Evolutionary conservation across 2,113 vertebrate genomes (phyloP).

Genomic region (Oceanodroma tethys): DNA sequence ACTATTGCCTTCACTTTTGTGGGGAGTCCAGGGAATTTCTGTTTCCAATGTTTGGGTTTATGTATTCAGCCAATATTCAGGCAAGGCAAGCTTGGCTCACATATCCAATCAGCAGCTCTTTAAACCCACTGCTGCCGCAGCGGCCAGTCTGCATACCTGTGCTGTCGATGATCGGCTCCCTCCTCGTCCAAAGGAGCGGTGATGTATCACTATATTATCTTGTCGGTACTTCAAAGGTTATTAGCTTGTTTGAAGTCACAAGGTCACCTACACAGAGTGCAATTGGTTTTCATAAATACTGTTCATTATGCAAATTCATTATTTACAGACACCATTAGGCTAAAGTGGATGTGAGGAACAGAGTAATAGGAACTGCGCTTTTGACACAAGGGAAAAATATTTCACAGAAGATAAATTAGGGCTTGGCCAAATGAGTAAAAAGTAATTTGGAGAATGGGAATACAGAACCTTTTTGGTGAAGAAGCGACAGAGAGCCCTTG

Average conservation of each 20-base stretch:
- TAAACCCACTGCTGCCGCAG: neutral
- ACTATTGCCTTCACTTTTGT: too few species aligned
- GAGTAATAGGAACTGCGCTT: neutral
- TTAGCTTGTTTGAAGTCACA: neutral
- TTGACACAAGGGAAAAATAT: neutral
- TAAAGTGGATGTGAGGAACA: neutral
- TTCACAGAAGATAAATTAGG: neutral
- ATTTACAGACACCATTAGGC: neutral
- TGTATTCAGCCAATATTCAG: too few species aligned
- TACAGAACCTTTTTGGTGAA: neutral
- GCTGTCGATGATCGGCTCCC: fast-evolving
- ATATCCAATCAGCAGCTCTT: neutral
- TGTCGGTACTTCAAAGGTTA: neutral
- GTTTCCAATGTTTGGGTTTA: neutral
- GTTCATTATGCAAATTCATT: slow-evolving; percentile 7
- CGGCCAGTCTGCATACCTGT: fast-evolving
- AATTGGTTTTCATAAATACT: neutral
- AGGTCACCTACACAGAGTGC: neutral
- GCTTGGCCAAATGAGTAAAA: neutral
- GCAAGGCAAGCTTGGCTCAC: neutral
- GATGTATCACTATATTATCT: neutral
- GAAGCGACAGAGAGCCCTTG: neutral
- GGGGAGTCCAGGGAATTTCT: neutral
- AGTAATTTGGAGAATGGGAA: neutral
- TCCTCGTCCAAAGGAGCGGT: fast-evolving